phyloP scores from a whole-genome alignment of 2,113 vertebrate genomes.

The Chaenocephalus aceratus region DNA sequence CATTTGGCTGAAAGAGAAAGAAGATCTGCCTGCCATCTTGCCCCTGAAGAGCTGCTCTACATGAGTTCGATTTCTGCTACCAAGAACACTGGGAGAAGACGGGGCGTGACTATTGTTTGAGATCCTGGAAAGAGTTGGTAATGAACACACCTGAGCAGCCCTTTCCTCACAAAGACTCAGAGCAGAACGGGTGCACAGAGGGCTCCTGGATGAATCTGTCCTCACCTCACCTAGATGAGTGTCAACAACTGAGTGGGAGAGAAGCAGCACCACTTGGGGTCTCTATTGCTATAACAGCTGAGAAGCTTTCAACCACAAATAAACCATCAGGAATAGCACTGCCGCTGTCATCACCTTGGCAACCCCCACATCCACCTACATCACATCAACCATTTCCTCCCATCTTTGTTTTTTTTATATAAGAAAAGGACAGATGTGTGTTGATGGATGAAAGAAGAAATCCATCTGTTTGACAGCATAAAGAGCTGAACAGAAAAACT shows the following conservation, averaged over 20 bases:
- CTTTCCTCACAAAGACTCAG: background rate
- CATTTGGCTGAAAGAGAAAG: background rate
- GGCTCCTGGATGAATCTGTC: slow-evolving; percentile 21
- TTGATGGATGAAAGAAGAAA: background rate
- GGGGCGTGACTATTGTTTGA: slow-evolving; percentile 49
- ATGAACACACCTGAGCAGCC: slow-evolving; percentile 15
- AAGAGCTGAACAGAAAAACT: background rate
- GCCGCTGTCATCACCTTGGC: slow-evolving; percentile 31
- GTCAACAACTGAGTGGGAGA: slow-evolving; percentile 17
- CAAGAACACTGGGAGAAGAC: slow-evolving; percentile 16
- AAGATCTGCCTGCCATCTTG: background rate
- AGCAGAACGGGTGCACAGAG: slow-evolving; percentile 2
- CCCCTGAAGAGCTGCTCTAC: slow-evolving; percentile 14
- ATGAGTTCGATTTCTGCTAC: background rate
- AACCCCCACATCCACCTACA: slow-evolving; percentile 33
- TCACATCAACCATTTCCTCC: slow-evolving; percentile 11
- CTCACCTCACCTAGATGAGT: background rate
- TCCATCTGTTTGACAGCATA: slow-evolving; percentile 2
- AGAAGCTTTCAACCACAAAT: slow-evolving; percentile 7
- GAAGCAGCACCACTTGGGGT: slow-evolving; percentile 5
- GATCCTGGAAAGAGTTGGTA: slow-evolving; percentile 20
- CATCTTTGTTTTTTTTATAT: background rate
- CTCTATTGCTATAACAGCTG: background rate
- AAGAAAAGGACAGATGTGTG: background rate
- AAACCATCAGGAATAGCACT: slow-evolving; percentile 22